Conservation (phyloP, 2,797 vertebrate genomes). For the Sebastes iracundus region DNA sequence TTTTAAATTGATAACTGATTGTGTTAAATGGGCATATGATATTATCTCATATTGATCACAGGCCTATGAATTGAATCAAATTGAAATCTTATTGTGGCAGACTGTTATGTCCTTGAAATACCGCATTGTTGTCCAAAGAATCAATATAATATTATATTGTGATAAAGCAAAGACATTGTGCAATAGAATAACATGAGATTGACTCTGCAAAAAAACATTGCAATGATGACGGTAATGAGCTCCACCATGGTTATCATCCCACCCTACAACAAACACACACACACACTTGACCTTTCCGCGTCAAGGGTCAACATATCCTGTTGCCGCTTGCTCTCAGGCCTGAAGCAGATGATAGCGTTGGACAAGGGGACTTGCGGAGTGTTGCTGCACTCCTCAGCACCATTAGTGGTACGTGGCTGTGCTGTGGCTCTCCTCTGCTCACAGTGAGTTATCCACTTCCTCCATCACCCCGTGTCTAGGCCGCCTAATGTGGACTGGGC, state of each 20-base stretch:
- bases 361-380: constrained; percentile 1
- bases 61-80: too few species aligned
- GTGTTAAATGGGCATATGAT: too few species aligned
- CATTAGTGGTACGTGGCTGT: constrained; percentile 13
- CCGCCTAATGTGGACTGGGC: constrained; percentile 33
- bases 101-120: fast-evolving
- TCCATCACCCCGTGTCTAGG: constrained; percentile 20
- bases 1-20: too few species aligned
- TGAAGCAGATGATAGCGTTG: constrained; percentile 8
- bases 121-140: too few species aligned
- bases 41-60: too few species aligned
- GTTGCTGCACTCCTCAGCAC: constrained; percentile 8
- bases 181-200: too few species aligned
- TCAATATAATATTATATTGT: too few species aligned
- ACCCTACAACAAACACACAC: background rate
- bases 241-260: background rate
- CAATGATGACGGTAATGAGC: background rate
- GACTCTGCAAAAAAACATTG: too few species aligned
- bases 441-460: constrained; percentile 26
- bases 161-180: too few species aligned
- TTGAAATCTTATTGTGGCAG: too few species aligned
- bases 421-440: constrained; percentile 7
- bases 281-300: background rate
- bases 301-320: background rate
- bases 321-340: background rate